A percentile compares a stretch with the other conserved stretches of the same genome.
These are phyloP conservation scores for Poeciliopsis retropinna DNA, from an alignment of 2,113 vertebrate species.

Conservation along the genomic window DNA sequence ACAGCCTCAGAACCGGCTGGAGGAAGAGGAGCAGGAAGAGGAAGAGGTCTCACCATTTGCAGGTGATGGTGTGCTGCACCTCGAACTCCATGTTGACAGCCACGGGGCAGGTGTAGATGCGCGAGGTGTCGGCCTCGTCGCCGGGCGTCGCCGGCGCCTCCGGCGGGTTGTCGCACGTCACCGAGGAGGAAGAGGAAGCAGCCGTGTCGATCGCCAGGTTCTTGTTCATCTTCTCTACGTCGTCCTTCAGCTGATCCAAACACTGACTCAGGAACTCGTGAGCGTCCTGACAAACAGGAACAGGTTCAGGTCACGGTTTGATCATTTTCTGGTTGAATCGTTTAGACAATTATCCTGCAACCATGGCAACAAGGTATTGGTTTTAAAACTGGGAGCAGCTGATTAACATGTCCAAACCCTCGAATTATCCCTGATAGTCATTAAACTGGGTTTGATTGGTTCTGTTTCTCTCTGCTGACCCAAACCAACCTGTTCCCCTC, in stretches of 20 bases:
- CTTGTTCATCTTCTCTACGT: constrained; percentile 97
- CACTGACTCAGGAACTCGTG: constrained; percentile 99
- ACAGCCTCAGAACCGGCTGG: too few relatives aligned
- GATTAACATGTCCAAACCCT: too few relatives aligned
- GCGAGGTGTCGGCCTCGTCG: constrained; percentile 86
- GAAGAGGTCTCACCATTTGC: constrained; percentile 87
- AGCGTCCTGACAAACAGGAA: constrained; percentile 84
- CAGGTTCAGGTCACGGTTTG: background rate
- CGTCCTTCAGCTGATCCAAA: constrained; percentile 97
- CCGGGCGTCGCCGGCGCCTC: constrained; percentile 55
- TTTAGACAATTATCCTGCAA: too few relatives aligned
- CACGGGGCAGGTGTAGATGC: constrained; percentile 93
- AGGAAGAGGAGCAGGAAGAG: background rate
- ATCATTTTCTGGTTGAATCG: too few relatives aligned
- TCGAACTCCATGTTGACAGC: constrained; percentile 97
- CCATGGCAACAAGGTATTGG: too few relatives aligned
- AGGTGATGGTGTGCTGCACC: constrained; percentile 96
- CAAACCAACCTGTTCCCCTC: too few relatives aligned
- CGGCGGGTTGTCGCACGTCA: constrained; percentile 80
- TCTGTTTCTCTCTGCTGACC: too few relatives aligned
- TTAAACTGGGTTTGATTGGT: too few relatives aligned
- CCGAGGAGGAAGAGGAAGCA: constrained; percentile 5
- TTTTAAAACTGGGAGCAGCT: too few relatives aligned
- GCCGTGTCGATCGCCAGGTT: constrained; percentile 85
- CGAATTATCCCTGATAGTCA: too few relatives aligned